These are phyloP conservation scores for Carcinoscorpius rotundicauda DNA, from an alignment of 1,140 invertebrate species.

Conservation along the genomic window DNA sequence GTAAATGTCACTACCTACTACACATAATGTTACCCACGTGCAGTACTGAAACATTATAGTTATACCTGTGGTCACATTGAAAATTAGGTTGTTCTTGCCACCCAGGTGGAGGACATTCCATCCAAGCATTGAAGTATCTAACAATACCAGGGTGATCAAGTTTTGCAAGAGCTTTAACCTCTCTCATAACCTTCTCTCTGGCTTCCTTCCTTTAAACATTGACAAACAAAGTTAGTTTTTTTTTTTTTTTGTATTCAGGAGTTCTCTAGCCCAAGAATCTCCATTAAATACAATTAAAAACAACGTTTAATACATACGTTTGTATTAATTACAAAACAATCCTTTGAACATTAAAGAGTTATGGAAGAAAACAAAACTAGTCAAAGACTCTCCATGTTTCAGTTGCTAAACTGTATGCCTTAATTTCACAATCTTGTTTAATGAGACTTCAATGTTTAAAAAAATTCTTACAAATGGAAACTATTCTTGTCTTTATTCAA, in stretches of 20 bases:
- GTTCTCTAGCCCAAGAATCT: neutral
- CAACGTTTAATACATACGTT: neutral
- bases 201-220: constrained; percentile 48
- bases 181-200: constrained; percentile 74
- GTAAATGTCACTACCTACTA: no score
- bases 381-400: no score
- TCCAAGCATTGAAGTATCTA: constrained; percentile 86
- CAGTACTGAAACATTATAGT: no score
- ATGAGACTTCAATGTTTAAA: no score
- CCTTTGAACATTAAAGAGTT: no score
- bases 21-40: no score
- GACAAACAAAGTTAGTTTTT: constrained; percentile 11
- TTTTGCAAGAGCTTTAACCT: constrained; percentile 86
- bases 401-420: no score
- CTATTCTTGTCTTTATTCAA: no score
- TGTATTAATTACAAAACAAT: neutral
- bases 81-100: constrained; percentile 75
- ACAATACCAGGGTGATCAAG: constrained; percentile 92
- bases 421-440: no score
- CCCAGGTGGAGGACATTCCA: constrained; percentile 71
- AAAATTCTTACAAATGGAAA: no score
- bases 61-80: constrained; percentile 40
- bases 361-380: no score
- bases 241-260: constrained; percentile 1
- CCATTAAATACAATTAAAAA: constrained; percentile 3